Evolutionary conservation across 37 sponge, comb jelly and placozoan genomes (phyloP), one percentile per base, ranked within the genome.

Genomic region (Bolinopsis microptera): DNA sequence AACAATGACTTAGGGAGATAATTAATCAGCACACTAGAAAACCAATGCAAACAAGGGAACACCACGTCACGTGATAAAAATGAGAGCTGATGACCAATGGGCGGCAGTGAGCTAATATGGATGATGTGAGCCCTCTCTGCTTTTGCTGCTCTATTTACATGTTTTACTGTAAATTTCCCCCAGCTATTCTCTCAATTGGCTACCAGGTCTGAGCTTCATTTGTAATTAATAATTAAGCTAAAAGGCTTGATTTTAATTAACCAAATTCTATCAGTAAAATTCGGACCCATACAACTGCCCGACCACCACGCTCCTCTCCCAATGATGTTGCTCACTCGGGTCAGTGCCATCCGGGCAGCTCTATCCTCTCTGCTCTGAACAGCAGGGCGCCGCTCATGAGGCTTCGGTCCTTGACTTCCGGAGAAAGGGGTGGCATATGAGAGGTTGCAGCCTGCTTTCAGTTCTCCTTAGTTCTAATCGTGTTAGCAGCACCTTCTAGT

Each of bases 221-320:
- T 30, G n/a, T 72, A 72, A 72, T 72, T 72, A 72, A 30, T 72
- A 72, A 24, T 72, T 72, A 30, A 30, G 75, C 75, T 28, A 30
- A 30, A 28, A 72, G 32, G 75, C 75, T 72, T 72, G 61, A 48
- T 72, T 72, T 72, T 72, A 72, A 72, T 72, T 72, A 72, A 72
- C 31, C 75, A 72, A 72, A 72, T 72, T 72, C 75, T 72, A 30
- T n/a, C 75, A 72, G 75, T 72, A 72, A 72, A 72, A 30, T 28
- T 72, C 31, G 75, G 27, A 21, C 27, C 75, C 75, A 72, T 72
- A 72, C 75, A 72, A 72, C 75, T 72, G 75, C 27, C 61, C 9
- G 61, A 48, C 61, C 61, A 13, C 9, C 61, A 48, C 61, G 61
- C 61, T 48, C 61, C 9, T 18, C 61, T 48, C 61, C 61, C 61